Evolutionary conservation across 2,888 invertebrate species (phyloP).

Genomic region (Brachynemurus nebulosus): DNA sequence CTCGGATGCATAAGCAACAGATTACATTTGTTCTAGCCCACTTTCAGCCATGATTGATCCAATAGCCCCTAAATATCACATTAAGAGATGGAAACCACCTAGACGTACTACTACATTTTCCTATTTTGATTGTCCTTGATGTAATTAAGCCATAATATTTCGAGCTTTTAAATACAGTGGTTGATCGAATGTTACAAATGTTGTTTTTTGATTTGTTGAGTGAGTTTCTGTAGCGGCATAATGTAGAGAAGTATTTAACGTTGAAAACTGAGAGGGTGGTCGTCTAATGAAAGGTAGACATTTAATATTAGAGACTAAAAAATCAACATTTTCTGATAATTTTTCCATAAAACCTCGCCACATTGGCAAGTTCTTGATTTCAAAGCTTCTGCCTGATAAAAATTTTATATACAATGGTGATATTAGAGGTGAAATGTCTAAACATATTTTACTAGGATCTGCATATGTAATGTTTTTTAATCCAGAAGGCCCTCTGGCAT

Average conservation of each 20-base stretch:
- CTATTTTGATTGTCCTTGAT: background rate
- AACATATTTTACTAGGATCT: background rate
- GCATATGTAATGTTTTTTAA: background rate
- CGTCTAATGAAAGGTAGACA: background rate
- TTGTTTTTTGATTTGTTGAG: background rate
- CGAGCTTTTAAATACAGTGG: background rate
- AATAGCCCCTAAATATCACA: background rate
- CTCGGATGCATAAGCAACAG: background rate
- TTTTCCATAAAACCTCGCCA: background rate
- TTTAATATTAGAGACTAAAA: background rate
- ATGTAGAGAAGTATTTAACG: slow-evolving; percentile 1
- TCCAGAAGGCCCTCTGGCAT: background rate
- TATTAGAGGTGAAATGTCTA: background rate
- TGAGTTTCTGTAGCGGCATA: background rate
- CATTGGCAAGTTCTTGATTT: background rate
- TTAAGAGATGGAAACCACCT: background rate
- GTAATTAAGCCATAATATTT: background rate
- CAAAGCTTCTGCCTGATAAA: background rate
- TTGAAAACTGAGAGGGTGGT: background rate
- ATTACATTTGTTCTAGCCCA: background rate
- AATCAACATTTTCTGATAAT: background rate
- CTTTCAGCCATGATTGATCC: background rate
- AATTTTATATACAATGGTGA: background rate
- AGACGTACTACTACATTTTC: background rate
- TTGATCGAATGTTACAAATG: background rate